A percentile compares a stretch with the other conserved stretches of the same genome.
These are phyloP conservation scores for Lophura nycthemera DNA, from an alignment of 2,113 vertebrate species.

Conservation along the genomic window DNA sequence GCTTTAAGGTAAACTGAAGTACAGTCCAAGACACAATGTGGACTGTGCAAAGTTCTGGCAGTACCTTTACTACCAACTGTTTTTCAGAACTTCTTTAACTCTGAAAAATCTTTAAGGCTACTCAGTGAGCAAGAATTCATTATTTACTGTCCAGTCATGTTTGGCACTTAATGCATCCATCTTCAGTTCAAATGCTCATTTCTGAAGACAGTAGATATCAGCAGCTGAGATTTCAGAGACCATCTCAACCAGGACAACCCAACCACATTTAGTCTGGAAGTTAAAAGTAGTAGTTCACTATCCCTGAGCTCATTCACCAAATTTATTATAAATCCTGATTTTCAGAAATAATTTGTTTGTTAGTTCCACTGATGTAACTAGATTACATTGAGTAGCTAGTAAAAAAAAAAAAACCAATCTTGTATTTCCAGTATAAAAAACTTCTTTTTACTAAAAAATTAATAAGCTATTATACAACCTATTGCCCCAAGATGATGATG, in stretches of 20 bases:
- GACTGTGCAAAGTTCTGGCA: not conserved
- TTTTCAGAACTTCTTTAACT: not conserved
- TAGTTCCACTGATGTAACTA: not conserved
- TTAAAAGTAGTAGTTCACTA: not conserved
- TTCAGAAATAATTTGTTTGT: not conserved
- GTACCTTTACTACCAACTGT: not conserved
- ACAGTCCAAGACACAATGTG: not conserved
- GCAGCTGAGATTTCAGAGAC: not conserved
- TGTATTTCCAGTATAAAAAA: not conserved
- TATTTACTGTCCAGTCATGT: not conserved
- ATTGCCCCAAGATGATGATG: accelerated
- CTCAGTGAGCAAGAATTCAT: not conserved
- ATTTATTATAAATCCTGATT: not conserved
- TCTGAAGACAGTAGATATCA: not conserved
- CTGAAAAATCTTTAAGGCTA: not conserved
- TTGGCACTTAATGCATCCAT: not conserved
- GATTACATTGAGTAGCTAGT: not conserved
- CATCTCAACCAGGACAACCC: not conserved
- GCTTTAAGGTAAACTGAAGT: not conserved
- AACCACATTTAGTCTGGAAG: not conserved
- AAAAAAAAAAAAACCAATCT: not conserved
- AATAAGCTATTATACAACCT: not conserved
- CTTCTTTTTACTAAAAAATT: not conserved
- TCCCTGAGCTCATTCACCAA: not conserved
- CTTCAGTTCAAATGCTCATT: not conserved